phyloP scores from a whole-genome alignment of 1,140 invertebrate genomes.

The Mamestra configurata region DNA sequence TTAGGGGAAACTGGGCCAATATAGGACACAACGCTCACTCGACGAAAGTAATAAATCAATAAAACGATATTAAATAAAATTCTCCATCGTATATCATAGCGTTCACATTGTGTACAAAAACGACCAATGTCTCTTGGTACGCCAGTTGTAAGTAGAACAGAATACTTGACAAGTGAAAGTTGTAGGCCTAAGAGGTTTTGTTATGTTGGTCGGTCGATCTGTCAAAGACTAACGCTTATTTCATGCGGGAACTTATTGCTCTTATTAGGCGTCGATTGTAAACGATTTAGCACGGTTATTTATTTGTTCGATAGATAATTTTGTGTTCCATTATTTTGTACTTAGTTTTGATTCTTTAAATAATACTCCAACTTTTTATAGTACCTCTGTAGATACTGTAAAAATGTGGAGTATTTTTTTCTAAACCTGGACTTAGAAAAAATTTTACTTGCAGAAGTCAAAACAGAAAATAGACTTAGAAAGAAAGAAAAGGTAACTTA shows the following conservation, averaged over 20 bases:
- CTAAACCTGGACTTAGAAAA: too few species aligned
- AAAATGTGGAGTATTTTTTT: too few species aligned
- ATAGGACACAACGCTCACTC: constrained; percentile 64
- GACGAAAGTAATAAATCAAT: constrained; percentile 75
- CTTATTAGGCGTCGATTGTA: constrained; percentile 66
- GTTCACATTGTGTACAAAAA: constrained; percentile 69
- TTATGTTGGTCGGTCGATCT: constrained; percentile 56
- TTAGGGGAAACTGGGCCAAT: constrained; percentile 70
- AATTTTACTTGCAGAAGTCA: too few species aligned
- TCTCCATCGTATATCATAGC: constrained; percentile 72
- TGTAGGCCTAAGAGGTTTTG: constrained; percentile 47
- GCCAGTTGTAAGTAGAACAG: constrained; percentile 21
- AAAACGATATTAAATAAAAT: constrained; percentile 78
- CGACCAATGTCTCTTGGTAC: constrained; percentile 58
- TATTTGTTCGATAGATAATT: constrained; percentile 36
- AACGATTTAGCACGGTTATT: constrained; percentile 58
- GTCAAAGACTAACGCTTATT: constrained; percentile 73
- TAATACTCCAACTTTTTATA: too few species aligned
- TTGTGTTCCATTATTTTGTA: constrained; percentile 14
- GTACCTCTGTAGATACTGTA: too few species aligned
- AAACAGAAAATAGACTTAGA: too few species aligned
- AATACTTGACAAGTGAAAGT: constrained; percentile 15
- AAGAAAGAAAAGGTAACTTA: too few species aligned
- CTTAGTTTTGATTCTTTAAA: too few species aligned
- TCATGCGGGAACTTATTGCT: constrained; percentile 70